Percentiles rank a stretch among this genome's conserved stretches.
Evolutionary conservation across 2,797 vertebrate genomes (phyloP).

Genomic region (Acanthopagrus latus): DNA sequence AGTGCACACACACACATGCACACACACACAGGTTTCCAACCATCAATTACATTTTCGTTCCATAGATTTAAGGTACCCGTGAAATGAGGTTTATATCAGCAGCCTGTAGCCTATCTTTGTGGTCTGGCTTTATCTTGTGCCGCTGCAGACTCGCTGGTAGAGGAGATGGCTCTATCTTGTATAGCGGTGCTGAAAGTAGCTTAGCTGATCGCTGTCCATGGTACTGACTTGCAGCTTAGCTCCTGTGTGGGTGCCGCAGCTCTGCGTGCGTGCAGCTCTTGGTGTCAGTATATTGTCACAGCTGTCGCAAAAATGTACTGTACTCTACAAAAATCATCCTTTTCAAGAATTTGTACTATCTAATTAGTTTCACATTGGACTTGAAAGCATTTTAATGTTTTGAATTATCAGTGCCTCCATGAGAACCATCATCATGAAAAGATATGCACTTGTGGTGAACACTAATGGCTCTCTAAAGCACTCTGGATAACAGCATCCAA

Average conservation of each 20-base stretch:
- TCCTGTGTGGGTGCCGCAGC: constrained; percentile 24
- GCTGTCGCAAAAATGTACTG: background rate
- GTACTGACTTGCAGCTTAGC: constrained; percentile 41
- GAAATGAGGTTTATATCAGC: constrained; percentile 68
- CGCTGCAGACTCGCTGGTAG: constrained; percentile 44
- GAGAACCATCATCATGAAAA: constrained; percentile 32
- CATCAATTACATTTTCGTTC: constrained; percentile 66
- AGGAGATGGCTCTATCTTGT: constrained; percentile 65
- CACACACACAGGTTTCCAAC: constrained; percentile 27
- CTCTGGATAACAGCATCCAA: constrained; percentile 32
- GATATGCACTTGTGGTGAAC: constrained; percentile 26
- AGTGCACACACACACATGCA: background rate
- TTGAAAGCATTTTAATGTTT: constrained; percentile 6
- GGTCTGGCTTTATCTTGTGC: constrained; percentile 52
- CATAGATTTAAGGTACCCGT: constrained; percentile 64
- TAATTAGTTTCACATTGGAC: constrained; percentile 13
- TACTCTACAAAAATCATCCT: constrained; percentile 1
- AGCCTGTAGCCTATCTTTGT: constrained; percentile 41
- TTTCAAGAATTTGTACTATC: background rate
- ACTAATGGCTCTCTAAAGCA: constrained; percentile 33
- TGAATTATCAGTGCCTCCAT: constrained; percentile 4
- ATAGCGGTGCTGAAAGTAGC: constrained; percentile 59
- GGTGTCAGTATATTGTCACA: background rate
- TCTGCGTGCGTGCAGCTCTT: constrained; percentile 23
- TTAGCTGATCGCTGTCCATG: constrained; percentile 59